Conservation (phyloP, 2,797 vertebrate genomes). For the Galagoides demidoff region DNA sequence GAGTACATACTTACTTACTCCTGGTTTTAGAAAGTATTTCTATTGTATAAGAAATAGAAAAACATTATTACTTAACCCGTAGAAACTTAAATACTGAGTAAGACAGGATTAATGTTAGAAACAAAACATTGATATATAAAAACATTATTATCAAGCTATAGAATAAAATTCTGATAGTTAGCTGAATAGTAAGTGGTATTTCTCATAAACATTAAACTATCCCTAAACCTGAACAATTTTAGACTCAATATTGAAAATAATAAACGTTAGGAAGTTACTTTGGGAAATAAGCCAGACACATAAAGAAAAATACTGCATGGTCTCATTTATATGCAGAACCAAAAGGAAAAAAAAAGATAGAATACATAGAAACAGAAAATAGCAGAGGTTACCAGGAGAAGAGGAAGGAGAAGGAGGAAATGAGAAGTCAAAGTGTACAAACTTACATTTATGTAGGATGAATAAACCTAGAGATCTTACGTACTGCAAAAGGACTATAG, state of each 20-base stretch:
- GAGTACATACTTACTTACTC: background rate
- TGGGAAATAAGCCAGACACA: background rate
- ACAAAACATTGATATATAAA: constrained; percentile 32
- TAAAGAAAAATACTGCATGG: background rate
- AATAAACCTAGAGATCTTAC: background rate
- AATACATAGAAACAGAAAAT: background rate
- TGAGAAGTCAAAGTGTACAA: background rate
- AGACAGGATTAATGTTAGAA: constrained; percentile 5
- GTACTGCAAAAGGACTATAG: background rate
- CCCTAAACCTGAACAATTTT: constrained; percentile 25
- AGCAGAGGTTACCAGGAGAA: background rate
- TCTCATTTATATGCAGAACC: background rate
- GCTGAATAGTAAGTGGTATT: background rate
- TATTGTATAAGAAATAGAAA: constrained; percentile 8
- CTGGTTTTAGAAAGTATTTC: background rate
- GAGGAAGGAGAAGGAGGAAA: background rate
- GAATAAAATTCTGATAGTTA: constrained; percentile 44
- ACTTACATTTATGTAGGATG: background rate
- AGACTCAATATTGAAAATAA: constrained; percentile 26
- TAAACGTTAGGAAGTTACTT: constrained; percentile 1
- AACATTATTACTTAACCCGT: constrained; percentile 2
- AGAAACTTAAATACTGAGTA: constrained; percentile 1
- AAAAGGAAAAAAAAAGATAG: background rate
- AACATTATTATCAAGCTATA: background rate
- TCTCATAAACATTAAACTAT: constrained; percentile 40